Conservation (phyloP, 2,888 invertebrate genomes). For the Eupithecia exiguata region DNA sequence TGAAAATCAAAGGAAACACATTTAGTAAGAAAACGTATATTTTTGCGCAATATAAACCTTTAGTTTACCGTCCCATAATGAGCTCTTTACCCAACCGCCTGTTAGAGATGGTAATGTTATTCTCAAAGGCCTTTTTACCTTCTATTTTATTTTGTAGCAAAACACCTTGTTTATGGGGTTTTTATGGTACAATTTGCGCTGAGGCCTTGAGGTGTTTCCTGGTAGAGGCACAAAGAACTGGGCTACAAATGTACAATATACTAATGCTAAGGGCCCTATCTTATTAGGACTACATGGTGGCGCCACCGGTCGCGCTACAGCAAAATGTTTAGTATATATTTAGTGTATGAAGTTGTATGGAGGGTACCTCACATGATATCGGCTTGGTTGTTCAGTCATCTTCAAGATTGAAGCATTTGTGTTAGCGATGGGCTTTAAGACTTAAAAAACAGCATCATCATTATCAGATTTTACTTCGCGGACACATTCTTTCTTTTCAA, state of each 20-base stretch:
- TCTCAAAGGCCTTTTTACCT: constrained; percentile 16
- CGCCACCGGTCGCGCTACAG: no score
- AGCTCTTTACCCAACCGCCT: constrained; percentile 13
- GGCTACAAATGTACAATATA: neutral
- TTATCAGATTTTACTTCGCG: no score
- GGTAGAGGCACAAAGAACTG: neutral
- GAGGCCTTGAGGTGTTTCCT: constrained; percentile 5
- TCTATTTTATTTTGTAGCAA: constrained; percentile 3
- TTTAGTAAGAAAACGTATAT: constrained; percentile 12
- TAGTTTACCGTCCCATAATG: constrained; percentile 28
- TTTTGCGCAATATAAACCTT: constrained; percentile 21
- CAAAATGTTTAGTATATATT: no score
- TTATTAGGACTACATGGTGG: no score
- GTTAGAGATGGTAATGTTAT: neutral
- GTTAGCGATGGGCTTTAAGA: no score
- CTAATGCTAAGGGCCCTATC: neutral
- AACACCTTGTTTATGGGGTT: constrained; percentile 5
- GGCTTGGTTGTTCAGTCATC: no score
- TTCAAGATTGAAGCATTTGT: no score
- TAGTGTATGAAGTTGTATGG: no score
- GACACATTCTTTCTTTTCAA: neutral
- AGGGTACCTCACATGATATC: no score
- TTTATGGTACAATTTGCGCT: neutral
- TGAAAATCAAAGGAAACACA: neutral
- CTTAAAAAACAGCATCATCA: no score